Evolutionary conservation across 2,888 invertebrate genomes (phyloP).

Genomic region (Cryptocephalus moraei): DNA sequence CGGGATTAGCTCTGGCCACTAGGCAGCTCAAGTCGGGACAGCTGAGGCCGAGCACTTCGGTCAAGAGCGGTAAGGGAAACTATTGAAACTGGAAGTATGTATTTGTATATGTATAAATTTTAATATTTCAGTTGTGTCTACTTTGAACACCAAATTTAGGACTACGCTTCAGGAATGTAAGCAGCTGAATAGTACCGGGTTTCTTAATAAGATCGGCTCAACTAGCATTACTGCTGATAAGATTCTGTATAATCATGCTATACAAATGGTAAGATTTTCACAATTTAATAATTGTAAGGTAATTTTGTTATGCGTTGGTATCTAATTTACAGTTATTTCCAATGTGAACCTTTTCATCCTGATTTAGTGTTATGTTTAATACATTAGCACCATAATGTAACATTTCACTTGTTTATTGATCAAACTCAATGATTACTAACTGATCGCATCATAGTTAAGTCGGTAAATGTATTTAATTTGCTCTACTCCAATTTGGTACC

Average conservation of each 20-base stretch:
- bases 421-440: too few relatives aligned
- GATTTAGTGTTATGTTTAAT: too few relatives aligned
- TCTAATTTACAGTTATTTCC: too few relatives aligned
- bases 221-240: slow-evolving; percentile 79
- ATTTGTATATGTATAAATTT: neutral
- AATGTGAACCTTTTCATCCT: too few relatives aligned
- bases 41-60: slow-evolving; percentile 83
- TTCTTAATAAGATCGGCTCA: slow-evolving; percentile 64
- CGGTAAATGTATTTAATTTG: too few relatives aligned
- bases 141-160: slow-evolving; percentile 87
- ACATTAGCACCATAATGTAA: too few relatives aligned
- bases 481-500: too few relatives aligned
- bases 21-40: slow-evolving; percentile 74
- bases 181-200: slow-evolving; percentile 68
- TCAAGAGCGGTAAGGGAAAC: slow-evolving; percentile 64
- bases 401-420: too few relatives aligned
- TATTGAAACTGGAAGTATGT: slow-evolving; percentile 1
- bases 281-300: too few relatives aligned
- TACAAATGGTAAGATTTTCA: slow-evolving; percentile 71
- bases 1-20: slow-evolving; percentile 84
- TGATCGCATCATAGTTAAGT: too few relatives aligned
- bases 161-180: slow-evolving; percentile 80
- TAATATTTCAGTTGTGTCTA: slow-evolving; percentile 63
- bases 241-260: slow-evolving; percentile 94
- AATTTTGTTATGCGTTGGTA: too few relatives aligned